A percentile compares a stretch with the other conserved stretches of the same genome.
Conservation (phyloP, 2,113 vertebrate species). For the Suricata suricatta region DNA sequence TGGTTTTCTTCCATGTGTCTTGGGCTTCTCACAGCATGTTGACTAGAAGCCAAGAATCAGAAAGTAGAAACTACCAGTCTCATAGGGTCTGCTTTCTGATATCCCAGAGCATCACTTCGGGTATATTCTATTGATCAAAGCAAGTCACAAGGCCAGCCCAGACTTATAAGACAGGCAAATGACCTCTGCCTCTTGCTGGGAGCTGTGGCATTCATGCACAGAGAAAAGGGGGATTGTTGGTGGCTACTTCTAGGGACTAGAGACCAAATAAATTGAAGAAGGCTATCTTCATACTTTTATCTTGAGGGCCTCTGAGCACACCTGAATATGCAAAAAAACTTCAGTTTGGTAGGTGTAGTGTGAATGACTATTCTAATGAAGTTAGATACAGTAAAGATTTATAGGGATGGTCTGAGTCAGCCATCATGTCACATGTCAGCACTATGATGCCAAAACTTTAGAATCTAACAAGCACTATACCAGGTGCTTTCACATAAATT, state of each 20-base stretch:
- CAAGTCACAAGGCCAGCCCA: neutral
- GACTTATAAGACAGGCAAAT: neutral
- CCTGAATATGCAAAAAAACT: neutral
- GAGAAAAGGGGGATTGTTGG: neutral
- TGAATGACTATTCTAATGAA: neutral
- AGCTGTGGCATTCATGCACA: neutral
- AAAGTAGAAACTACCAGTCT: constrained; percentile 3
- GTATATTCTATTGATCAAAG: neutral
- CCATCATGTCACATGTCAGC: neutral
- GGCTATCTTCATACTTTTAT: neutral
- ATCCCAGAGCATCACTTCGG: neutral
- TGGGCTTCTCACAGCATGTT: neutral
- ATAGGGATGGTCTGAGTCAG: neutral
- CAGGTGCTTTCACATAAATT: neutral
- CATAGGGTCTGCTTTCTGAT: neutral
- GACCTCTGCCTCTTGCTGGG: neutral
- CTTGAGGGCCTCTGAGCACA: neutral
- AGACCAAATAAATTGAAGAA: neutral
- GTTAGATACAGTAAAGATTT: neutral
- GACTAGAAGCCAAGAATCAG: neutral
- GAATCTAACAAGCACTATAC: neutral
- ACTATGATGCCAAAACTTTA: neutral
- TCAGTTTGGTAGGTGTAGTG: neutral
- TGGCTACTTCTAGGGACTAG: neutral
- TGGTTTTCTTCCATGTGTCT: neutral